Percentiles rank a stretch among this genome's conserved stretches.
phyloP scores from a whole-genome alignment of 2,888 invertebrate genomes.

The Drosophila mimetica region DNA sequence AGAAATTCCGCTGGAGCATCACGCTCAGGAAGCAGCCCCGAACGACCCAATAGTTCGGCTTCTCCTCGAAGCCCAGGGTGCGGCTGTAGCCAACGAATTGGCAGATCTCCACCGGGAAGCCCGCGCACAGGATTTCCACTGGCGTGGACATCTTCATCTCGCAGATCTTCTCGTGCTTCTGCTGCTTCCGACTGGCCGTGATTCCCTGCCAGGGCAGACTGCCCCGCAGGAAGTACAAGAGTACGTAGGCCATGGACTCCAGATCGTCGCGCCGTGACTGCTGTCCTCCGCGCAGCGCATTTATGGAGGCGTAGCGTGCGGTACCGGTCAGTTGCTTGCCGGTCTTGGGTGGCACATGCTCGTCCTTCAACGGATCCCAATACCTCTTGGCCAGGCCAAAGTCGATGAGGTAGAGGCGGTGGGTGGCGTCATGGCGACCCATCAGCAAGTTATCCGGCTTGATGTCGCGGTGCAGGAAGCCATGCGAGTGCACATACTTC shows the following conservation, averaged over 20 bases:
- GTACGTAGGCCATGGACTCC: conserved; percentile 52
- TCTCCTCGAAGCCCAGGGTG: conserved; percentile 14
- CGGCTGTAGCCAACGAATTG: conserved; percentile 45
- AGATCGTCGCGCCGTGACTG: conserved; percentile 62
- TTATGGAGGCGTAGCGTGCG: conserved; percentile 47
- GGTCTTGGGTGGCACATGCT: conserved; percentile 1
- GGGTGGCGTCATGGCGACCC: background rate
- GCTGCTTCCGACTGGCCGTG: background rate
- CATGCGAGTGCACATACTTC: conserved; percentile 31
- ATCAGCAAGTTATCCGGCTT: conserved; percentile 59
- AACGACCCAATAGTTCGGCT: conserved; percentile 40
- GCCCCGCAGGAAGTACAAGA: conserved; percentile 55
- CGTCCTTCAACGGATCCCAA: accelerated
- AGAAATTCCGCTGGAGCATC: background rate
- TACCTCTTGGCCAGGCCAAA: conserved; percentile 49
- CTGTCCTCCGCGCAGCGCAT: conserved; percentile 21
- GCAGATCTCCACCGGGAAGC: conserved; percentile 45
- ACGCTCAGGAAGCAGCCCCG: conserved; percentile 34
- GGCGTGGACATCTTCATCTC: conserved; percentile 47
- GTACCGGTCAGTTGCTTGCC: conserved; percentile 40
- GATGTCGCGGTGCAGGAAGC: conserved; percentile 52
- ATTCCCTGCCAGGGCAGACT: conserved; percentile 55
- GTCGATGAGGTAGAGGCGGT: conserved; percentile 46
- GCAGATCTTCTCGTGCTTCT: conserved; percentile 44
- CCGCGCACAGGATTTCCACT: conserved; percentile 42